Evolutionary conservation across 2,888 invertebrate genomes (phyloP).

Genomic region (Platynereis dumerilii): DNA sequence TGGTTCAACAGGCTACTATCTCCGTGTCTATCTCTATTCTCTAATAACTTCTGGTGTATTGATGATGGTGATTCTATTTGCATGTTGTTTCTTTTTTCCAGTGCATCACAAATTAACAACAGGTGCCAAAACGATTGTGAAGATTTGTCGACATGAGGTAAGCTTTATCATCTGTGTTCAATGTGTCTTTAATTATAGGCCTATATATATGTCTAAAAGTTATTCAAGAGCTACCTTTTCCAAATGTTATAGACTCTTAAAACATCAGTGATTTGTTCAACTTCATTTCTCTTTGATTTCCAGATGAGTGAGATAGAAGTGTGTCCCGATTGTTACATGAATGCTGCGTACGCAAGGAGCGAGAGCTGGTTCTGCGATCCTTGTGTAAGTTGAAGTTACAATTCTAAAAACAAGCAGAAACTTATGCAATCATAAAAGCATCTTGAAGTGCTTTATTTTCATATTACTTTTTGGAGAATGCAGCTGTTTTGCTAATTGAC

Average conservation of each 20-base stretch:
- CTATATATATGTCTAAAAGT: no score
- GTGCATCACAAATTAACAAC: slow-evolving; percentile 80
- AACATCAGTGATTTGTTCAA: no score
- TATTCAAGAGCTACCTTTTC: no score
- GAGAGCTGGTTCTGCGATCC: slow-evolving; percentile 91
- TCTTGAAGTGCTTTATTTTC: neutral
- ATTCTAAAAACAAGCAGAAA: no score
- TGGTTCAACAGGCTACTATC: no score
- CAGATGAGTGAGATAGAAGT: slow-evolving; percentile 80
- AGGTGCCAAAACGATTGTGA: slow-evolving; percentile 79
- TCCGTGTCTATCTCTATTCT: no score
- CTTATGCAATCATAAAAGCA: neutral
- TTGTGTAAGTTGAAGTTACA: slow-evolving; percentile 75
- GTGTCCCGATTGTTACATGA: slow-evolving; percentile 88
- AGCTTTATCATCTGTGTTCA: slow-evolving; percentile 3
- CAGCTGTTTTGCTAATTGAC: neutral
- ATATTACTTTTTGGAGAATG: neutral
- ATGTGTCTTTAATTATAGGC: no score
- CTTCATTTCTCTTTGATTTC: neutral
- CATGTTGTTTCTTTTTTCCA: no score
- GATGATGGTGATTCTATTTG: no score
- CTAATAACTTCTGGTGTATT: no score
- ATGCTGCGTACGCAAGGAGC: slow-evolving; percentile 77
- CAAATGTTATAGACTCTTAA: neutral
- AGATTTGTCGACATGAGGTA: slow-evolving; percentile 82